Evolutionary conservation across 2,888 invertebrate genomes (phyloP), one percentile per base, ranked within the genome.

Genomic region (Sicus ferrugineus): DNA sequence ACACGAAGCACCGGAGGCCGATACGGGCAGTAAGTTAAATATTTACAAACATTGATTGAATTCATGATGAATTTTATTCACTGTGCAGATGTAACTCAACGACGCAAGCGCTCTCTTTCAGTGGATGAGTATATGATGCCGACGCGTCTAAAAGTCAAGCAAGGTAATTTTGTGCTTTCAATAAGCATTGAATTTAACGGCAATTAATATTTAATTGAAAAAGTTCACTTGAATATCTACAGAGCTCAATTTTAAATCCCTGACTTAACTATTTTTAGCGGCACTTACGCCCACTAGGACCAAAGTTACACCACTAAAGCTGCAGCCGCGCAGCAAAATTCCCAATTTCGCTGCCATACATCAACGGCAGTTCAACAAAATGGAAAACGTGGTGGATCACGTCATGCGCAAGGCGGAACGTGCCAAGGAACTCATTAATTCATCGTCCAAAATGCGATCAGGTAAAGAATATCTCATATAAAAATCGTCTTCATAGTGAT

Each of bases 281-380:
- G 26, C 63, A 16, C 34, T 48, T 46, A 56, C 66, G 46, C 69
- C 70, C 1, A 34, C 7, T 9, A 68, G 70, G 67, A 5, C 4
- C 2, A 28, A 21, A 26, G 28, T 1, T 28, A 64, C 48, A 16
- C 71, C 73, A 23, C 58, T 61, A 34, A 68, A 70, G 50, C 71
- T 78, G 1, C 76, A 77, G 2, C 68, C 75, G 16, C 86, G 87
- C 58, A 89, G 86, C 5, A 90, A 89, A 83, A 82, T 91, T 79
- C 92, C 92, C 0, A 90, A 92, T 84, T 92, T 92, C 80, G 87
- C 89, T 0, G 88, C 89, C 4, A 87, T 92, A 65, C 92, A 92
- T 78, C 87, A 90, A 80, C 88, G 87, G 76, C 87, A 88, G 66
- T 91, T 90, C 77, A 87, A 87, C 31, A 88, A 88, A 83, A 90